A percentile compares a stretch with the other conserved stretches of the same genome.
Conservation (phyloP, 2,797 vertebrate genomes). For the Tadarida brasiliensis region DNA sequence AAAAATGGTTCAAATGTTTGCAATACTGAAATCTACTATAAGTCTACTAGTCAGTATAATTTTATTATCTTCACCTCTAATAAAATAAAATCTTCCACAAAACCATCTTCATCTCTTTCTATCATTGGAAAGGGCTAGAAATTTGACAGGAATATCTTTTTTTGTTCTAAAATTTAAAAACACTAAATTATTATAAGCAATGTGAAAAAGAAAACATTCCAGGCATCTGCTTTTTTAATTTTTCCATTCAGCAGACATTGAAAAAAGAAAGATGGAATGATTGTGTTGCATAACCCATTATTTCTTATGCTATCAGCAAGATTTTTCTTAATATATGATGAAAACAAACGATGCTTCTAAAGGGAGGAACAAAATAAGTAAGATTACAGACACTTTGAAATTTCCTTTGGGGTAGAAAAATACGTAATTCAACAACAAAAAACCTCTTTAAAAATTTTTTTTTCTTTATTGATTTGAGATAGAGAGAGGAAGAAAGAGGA, state of each 20-base stretch:
- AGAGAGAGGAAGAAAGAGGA: too few species aligned
- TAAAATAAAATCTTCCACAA: not conserved
- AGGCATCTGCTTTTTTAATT: not conserved
- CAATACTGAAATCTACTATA: not conserved
- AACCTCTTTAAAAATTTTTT: too few species aligned
- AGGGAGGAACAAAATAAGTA: not conserved
- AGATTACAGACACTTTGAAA: not conserved
- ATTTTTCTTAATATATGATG: conserved; percentile 7
- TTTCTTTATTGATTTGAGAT: too few species aligned
- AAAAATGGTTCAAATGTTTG: not conserved
- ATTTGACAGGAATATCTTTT: not conserved
- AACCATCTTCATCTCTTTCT: not conserved
- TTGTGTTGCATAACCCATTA: not conserved
- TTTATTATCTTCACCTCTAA: not conserved
- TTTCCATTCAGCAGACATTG: not conserved
- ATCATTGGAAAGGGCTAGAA: not conserved
- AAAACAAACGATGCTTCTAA: not conserved
- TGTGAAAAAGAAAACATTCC: not conserved
- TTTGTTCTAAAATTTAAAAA: not conserved
- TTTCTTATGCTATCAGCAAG: not conserved
- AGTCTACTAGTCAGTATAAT: not conserved
- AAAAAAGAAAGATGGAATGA: conserved; percentile 9
- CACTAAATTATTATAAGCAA: not conserved
- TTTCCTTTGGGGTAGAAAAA: not conserved
- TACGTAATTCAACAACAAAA: not conserved